phyloP scores from a whole-genome alignment of 2,797 vertebrate genomes.

The Gastrophryne carolinensis region DNA sequence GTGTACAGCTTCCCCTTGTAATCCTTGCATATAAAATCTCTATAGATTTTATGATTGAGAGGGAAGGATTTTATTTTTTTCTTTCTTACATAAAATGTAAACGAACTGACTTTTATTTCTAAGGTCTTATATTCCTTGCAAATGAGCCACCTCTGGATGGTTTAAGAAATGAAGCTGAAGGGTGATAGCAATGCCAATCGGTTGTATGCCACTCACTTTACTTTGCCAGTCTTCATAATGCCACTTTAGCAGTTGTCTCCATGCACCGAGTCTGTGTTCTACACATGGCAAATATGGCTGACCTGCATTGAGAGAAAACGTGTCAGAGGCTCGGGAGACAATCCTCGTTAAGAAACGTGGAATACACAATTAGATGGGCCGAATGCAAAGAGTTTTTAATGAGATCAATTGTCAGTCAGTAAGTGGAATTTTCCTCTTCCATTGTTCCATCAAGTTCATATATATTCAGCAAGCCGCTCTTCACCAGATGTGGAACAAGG shows the following conservation, averaged over 20 bases:
- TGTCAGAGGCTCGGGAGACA: conserved; percentile 18
- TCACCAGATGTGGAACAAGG: neutral
- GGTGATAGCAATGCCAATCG: neutral
- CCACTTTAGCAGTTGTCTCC: conserved; percentile 16
- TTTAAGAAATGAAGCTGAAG: neutral
- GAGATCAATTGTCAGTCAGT: conserved; percentile 37
- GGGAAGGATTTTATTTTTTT: conserved; percentile 12
- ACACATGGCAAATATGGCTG: conserved; percentile 43
- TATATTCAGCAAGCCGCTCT: conserved; percentile 10
- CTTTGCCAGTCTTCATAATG: conserved; percentile 7
- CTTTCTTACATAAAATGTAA: conserved; percentile 2
- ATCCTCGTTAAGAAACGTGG: conserved; percentile 24
- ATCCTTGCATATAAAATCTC: conserved; percentile 15
- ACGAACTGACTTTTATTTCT: conserved; percentile 12
- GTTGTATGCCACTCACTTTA: conserved; percentile 7
- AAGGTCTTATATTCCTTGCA: conserved; percentile 25
- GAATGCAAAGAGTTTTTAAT: conserved; percentile 27
- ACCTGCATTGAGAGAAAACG: neutral
- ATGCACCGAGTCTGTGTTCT: conserved; percentile 13
- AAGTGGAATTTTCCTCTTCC: conserved; percentile 22
- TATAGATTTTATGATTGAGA: conserved; percentile 7
- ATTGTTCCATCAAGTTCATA: neutral
- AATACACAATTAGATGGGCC: conserved; percentile 34
- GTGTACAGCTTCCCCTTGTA: neutral
- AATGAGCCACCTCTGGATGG: neutral